phyloP scores from a whole-genome alignment of 2,888 invertebrate genomes.

The Hypena proboscidalis region DNA sequence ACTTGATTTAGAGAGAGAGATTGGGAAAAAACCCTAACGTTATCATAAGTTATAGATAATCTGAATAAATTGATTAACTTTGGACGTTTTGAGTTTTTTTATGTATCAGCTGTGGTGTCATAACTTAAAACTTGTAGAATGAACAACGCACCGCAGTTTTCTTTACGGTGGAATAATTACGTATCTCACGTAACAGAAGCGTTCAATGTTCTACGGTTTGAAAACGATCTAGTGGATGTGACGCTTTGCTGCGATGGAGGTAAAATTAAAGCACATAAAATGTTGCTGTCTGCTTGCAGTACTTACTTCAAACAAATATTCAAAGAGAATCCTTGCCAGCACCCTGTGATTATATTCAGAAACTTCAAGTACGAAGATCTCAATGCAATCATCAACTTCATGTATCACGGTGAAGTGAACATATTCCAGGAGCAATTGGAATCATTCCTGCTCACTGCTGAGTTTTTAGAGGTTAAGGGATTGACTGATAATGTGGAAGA shows the following conservation, averaged over 20 bases:
- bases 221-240: constrained; percentile 92
- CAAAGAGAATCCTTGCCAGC: constrained; percentile 91
- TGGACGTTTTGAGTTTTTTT: constrained; percentile 14
- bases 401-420: constrained; percentile 94
- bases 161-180: constrained; percentile 95
- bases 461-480: constrained; percentile 91
- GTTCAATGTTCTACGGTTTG: constrained; percentile 89
- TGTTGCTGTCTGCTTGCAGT: constrained; percentile 94
- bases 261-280: constrained; percentile 93
- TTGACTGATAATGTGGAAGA: constrained; percentile 87
- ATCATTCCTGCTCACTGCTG: constrained; percentile 91
- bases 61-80: constrained; percentile 27
- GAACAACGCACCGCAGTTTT: constrained; percentile 91
- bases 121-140: constrained; percentile 49
- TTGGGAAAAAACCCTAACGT: constrained; percentile 19
- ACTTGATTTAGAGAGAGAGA: constrained; percentile 10
- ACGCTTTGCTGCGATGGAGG: constrained; percentile 94
- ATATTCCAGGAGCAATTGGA: constrained; percentile 92
- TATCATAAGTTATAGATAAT: constrained; percentile 26
- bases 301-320: constrained; percentile 90
- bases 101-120: constrained; percentile 13
- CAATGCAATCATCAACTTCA: constrained; percentile 91
- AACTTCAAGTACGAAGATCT: constrained; percentile 92
- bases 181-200: constrained; percentile 92
- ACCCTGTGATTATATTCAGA: constrained; percentile 92